Percentiles rank a stretch among this genome's conserved stretches.
These are phyloP conservation scores for Plagodis dolabraria DNA, from an alignment of 2,888 invertebrate genomes.

Conservation along the genomic window DNA sequence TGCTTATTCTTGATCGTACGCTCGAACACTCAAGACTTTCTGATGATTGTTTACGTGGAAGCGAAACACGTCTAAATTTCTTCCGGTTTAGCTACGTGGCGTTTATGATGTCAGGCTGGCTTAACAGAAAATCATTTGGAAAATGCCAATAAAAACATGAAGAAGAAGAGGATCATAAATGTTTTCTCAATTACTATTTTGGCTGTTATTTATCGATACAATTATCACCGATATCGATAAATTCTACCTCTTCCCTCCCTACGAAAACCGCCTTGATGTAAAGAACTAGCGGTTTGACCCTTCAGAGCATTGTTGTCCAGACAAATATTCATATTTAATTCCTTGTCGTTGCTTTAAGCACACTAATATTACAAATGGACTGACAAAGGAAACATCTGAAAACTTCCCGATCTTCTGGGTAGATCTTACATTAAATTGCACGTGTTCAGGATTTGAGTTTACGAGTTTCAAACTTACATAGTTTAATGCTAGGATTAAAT, in stretches of 20 bases:
- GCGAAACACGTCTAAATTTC: no score
- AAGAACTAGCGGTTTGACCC: slow-evolving; percentile 69
- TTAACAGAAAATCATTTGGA: no score
- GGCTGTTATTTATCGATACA: no score
- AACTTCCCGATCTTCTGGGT: slow-evolving; percentile 36
- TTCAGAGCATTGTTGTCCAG: slow-evolving; percentile 64
- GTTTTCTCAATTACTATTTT: no score
- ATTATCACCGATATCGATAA: slow-evolving; percentile 9
- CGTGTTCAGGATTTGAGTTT: slow-evolving; percentile 34
- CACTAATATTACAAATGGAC: slow-evolving; percentile 67
- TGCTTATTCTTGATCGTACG: not conserved
- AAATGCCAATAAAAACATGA: no score
- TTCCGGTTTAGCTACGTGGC: no score
- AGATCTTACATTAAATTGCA: slow-evolving; percentile 31
- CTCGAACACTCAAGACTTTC: no score
- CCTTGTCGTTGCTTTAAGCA: slow-evolving; percentile 59
- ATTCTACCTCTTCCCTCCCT: slow-evolving; percentile 19
- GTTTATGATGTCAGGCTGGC: no score
- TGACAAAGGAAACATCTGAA: slow-evolving; percentile 58
- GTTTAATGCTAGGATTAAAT: not conserved
- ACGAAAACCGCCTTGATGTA: slow-evolving; percentile 63
- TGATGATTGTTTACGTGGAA: no score
- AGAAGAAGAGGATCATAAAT: no score
- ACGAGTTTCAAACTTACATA: slow-evolving; percentile 19
- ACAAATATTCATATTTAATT: slow-evolving; percentile 84